Evolutionary conservation across 2,113 vertebrate genomes (phyloP).

Genomic region (Halichoerus grypus): DNA sequence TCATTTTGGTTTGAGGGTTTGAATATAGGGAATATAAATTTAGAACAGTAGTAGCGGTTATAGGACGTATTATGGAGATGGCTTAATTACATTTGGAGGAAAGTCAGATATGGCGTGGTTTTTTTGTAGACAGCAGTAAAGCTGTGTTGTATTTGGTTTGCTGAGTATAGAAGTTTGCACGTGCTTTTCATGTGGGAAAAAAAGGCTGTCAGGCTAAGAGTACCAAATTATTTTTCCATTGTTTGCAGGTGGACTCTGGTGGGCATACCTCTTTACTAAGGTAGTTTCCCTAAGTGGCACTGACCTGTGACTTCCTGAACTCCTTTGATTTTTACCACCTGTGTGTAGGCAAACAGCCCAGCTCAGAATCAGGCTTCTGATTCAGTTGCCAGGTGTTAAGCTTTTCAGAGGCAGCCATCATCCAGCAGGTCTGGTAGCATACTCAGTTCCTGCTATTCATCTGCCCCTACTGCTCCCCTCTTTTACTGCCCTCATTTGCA

Average conservation of each 20-base stretch:
- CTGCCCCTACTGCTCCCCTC: background rate
- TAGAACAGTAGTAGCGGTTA: background rate
- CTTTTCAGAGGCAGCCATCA: background rate
- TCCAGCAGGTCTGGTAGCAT: background rate
- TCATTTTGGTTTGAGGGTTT: constrained; percentile 41
- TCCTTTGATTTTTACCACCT: background rate
- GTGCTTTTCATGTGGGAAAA: background rate
- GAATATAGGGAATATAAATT: background rate
- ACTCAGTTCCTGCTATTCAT: background rate
- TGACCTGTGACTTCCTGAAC: background rate
- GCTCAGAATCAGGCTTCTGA: background rate
- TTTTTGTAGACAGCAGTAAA: background rate
- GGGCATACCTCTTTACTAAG: background rate
- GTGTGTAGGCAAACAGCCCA: background rate
- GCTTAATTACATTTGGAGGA: background rate
- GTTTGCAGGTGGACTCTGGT: background rate
- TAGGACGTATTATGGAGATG: background rate
- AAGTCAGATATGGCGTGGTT: background rate
- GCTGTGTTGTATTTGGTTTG: background rate
- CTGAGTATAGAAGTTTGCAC: background rate
- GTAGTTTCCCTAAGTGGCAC: background rate
- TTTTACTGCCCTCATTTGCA: background rate
- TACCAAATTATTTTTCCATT: background rate
- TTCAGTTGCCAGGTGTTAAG: background rate
- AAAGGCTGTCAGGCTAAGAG: background rate